phyloP scores from a whole-genome alignment of 2,888 invertebrate species.

The Plutella xylostella region DNA sequence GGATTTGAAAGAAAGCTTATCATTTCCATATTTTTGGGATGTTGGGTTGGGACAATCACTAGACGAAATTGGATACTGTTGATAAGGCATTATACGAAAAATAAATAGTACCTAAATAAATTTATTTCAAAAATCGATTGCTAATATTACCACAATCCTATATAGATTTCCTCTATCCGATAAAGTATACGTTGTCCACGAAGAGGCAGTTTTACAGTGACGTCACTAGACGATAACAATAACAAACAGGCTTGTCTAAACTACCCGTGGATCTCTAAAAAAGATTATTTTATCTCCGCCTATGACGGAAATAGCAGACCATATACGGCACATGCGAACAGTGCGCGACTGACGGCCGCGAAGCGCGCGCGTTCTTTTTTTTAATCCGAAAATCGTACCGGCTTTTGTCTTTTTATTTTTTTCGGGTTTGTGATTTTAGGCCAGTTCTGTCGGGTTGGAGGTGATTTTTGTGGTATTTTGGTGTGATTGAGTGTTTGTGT shows the following conservation, averaged over 20 bases:
- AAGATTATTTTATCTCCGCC: slow-evolving; percentile 17
- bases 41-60: too few species aligned
- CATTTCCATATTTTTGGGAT: too few species aligned
- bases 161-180: neutral
- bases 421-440: neutral
- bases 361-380: slow-evolving; percentile 14
- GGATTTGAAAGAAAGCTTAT: too few species aligned
- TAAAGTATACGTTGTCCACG: neutral
- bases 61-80: too few species aligned
- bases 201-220: neutral
- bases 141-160: neutral
- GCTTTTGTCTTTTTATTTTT: too few species aligned
- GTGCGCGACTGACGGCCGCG: slow-evolving; percentile 17
- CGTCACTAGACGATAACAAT: neutral
- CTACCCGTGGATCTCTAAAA: slow-evolving; percentile 15
- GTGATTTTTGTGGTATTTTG: neutral
- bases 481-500: neutral
- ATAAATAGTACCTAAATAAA: neutral
- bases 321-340: slow-evolving; percentile 13
- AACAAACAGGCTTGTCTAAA: neutral
- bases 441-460: neutral
- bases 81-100: too few species aligned
- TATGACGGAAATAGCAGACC: slow-evolving; percentile 19
- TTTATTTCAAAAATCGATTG: neutral
- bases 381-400: slow-evolving; percentile 1